A percentile compares a stretch with the other conserved stretches of the same genome.
Conservation (phyloP, 1,140 invertebrate genomes). For the Cepaea nemoralis region DNA sequence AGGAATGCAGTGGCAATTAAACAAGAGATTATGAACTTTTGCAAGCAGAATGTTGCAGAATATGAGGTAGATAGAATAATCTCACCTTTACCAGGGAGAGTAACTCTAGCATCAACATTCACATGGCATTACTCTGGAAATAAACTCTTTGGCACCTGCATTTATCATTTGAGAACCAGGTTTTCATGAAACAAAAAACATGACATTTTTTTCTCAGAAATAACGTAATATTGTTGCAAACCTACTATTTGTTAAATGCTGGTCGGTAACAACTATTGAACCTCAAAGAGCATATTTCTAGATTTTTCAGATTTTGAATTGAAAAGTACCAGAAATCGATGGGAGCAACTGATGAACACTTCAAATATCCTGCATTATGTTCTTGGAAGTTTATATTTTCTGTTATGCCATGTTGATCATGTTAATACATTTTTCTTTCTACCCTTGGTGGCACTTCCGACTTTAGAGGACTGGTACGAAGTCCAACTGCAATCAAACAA, state of each 20-base stretch:
- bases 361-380: not conserved
- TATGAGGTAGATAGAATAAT: constrained; percentile 71
- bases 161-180: too few relatives aligned
- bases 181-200: too few relatives aligned
- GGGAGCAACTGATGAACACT: not conserved
- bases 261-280: too few relatives aligned
- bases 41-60: constrained; percentile 66
- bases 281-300: not conserved
- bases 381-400: not conserved
- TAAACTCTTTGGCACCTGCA: not conserved
- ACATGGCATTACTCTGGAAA: not conserved
- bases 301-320: not conserved
- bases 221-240: too few relatives aligned
- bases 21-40: constrained; percentile 71
- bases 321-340: not conserved
- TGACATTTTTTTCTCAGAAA: too few relatives aligned
- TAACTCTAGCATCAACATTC: not conserved
- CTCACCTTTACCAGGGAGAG: not conserved
- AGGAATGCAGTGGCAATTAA: constrained; percentile 70
- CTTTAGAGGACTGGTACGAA: constrained; percentile 72
- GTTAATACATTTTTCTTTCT: constrained; percentile 19
- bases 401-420: not conserved
- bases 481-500: constrained; percentile 94
- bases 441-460: not conserved
- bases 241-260: too few relatives aligned